These are phyloP conservation scores for Alauda arvensis DNA, from an alignment of 2,797 vertebrate species.

Conservation along the genomic window DNA sequence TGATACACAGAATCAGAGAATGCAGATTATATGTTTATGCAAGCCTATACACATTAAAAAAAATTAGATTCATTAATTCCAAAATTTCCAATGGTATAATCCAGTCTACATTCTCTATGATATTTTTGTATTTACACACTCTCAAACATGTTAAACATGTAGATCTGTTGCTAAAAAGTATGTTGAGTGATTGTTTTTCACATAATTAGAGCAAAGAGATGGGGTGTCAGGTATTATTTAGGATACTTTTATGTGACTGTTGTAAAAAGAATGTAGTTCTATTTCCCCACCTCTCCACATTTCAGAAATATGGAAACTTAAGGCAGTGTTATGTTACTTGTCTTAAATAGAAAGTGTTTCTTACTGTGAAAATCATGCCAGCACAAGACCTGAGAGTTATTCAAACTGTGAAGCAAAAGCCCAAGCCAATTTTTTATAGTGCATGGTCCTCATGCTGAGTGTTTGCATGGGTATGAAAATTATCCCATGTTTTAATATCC, in stretches of 20 bases:
- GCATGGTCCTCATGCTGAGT: not conserved
- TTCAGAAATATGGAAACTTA: not conserved
- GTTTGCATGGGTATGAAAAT: not conserved
- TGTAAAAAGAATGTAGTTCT: not conserved
- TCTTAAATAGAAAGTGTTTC: not conserved
- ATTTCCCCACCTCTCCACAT: not conserved
- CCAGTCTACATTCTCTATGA: not conserved
- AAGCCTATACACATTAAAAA: fast-evolving
- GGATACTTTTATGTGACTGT: not conserved
- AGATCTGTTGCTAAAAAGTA: not conserved
- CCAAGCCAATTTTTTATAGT: not conserved
- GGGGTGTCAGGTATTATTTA: not conserved
- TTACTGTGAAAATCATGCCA: not conserved
- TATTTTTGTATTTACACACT: not conserved
- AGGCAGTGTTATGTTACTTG: not conserved
- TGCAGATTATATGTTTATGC: not conserved
- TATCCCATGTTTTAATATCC: not conserved
- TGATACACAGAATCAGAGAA: not conserved
- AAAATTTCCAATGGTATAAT: not conserved
- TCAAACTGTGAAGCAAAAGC: not conserved
- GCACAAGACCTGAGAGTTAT: not conserved
- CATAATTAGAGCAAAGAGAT: not conserved
- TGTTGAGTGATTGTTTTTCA: not conserved
- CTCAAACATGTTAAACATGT: not conserved
- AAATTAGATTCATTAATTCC: not conserved